Base-by-base conservation (phyloP, 1,140 invertebrate genomes). In the Danaus melanippus region DNA sequence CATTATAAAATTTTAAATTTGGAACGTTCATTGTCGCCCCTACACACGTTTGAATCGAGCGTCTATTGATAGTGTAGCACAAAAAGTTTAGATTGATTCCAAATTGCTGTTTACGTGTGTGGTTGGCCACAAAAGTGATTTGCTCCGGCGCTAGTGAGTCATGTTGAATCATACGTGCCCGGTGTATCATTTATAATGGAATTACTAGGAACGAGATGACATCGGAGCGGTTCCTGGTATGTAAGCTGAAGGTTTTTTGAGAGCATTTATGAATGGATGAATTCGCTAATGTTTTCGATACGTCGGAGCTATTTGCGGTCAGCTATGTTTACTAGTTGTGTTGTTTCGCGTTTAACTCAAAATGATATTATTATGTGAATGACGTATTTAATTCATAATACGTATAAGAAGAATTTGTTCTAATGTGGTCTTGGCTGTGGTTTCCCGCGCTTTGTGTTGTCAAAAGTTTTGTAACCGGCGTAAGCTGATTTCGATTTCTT, bases 51-150 rank as follows among this genome's bases (percentile, higher is more conserved):
- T 48, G 43, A 45, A 57, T 55, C 45, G 55, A 55, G 52, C 51
- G 55, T 60, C 56, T 63, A 53, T 64, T 74, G 68, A 73, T 71
- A 74, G 60, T 67, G 58, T 53, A 64, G 21, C 52, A 66, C 60
- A 71, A 78, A 80, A 82, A 79, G 56, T 60, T 69, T 65, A 64
- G 67, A 79, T 81, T 77, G 72, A 76, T 74, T 76, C 69, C 64
- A 70, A 79, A 80, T 80, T 76, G 71, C 67, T 79, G 70, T 81
- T 79, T 84, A 74, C 76, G 74, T 73, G 77, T 82, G 77, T 77
- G 77, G 76, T 72, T 73, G 56, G 61, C 70, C 75, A 68, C 76
- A 69, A 56, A 69, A 69, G 56, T 74, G 70, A 72, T 77, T 76
- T 76, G 68, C 62, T 74, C 53, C 60, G 63, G 51, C 63, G 64